Evolutionary conservation across 1,140 invertebrate genomes (phyloP).

Genomic region (Sitobion miscanthi): DNA sequence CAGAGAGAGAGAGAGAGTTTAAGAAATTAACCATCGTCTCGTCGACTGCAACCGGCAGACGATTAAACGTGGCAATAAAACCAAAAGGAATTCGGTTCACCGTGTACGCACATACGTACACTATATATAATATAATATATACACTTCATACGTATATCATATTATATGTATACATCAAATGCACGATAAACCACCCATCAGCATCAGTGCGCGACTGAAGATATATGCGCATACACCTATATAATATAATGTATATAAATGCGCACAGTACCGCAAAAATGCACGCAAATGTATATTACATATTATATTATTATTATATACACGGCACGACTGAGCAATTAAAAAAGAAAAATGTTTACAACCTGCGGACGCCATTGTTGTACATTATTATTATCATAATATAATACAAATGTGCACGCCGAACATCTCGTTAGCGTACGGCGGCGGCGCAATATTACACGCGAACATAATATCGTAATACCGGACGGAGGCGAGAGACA

Average conservation of each 20-base stretch:
- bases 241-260: neutral
- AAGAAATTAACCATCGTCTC: neutral
- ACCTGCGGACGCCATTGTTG: neutral
- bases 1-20: neutral
- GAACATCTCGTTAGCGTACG: neutral
- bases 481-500: neutral
- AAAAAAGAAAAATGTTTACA: conserved; percentile 42
- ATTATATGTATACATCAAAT: neutral
- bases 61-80: conserved; percentile 49
- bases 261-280: neutral
- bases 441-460: neutral
- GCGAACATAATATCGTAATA: neutral
- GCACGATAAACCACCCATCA: neutral
- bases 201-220: neutral
- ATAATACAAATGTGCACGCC: neutral
- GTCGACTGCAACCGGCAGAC: neutral
- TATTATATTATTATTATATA: neutral
- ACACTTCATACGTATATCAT: neutral
- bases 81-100: neutral
- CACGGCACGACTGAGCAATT: conserved; percentile 1
- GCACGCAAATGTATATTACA: conserved; percentile 12
- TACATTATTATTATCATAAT: neutral
- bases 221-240: neutral
- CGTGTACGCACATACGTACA: neutral
- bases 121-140: neutral